Evolutionary conservation across 2,797 vertebrate genomes (phyloP).

Genomic region (Onychomys leucogaster): DNA sequence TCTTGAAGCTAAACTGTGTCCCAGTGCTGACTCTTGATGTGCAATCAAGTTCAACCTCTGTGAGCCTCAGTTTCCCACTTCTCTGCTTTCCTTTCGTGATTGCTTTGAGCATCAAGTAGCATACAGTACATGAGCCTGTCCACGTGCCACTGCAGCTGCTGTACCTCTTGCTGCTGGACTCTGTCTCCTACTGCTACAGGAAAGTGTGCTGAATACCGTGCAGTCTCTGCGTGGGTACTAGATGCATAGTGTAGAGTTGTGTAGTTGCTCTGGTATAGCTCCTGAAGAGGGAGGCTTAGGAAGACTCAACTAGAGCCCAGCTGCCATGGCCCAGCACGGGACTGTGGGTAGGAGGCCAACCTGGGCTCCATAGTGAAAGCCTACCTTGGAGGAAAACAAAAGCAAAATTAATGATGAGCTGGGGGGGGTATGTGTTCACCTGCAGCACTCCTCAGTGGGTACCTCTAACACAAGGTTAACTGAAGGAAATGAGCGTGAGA

Average conservation of each 20-base stretch:
- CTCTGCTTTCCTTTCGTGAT: neutral
- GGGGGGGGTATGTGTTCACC: neutral
- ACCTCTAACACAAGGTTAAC: conserved; percentile 5
- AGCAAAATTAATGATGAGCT: neutral
- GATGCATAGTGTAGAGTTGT: neutral
- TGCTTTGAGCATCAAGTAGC: neutral
- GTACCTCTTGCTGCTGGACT: neutral
- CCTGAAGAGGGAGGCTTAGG: conserved; percentile 26
- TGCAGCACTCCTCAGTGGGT: neutral
- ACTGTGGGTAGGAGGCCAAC: neutral
- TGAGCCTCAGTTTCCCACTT: conserved; percentile 35
- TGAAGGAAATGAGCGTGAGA: neutral
- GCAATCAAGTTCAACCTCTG: neutral
- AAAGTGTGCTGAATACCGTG: neutral
- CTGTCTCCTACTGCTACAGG: neutral
- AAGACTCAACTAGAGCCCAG: neutral
- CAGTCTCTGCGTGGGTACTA: neutral
- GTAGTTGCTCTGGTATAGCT: neutral
- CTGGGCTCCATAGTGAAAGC: neutral
- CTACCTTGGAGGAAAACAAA: neutral
- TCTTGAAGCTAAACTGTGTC: neutral
- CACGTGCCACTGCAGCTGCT: neutral
- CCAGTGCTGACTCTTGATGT: neutral
- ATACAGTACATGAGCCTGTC: neutral
- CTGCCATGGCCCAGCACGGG: neutral